Percentiles rank a stretch among this genome's conserved stretches.
Conservation (phyloP, 2,797 vertebrate species). For the Eidolon dupreanum region DNA sequence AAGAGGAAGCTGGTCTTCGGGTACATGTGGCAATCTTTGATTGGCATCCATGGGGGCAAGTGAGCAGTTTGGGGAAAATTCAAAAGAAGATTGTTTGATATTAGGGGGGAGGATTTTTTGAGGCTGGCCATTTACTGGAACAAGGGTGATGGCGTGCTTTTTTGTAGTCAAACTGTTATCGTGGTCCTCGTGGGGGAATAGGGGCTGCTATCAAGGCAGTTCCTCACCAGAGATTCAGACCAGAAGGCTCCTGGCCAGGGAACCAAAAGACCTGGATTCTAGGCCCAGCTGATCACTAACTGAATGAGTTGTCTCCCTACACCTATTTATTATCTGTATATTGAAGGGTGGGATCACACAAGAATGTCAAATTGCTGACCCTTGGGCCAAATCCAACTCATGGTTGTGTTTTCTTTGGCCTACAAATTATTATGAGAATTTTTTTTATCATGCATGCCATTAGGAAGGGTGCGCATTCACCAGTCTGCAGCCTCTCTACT, state of each 20-base stretch:
- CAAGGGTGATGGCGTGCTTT: not conserved
- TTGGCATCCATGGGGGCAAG: not conserved
- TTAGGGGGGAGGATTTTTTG: not conserved
- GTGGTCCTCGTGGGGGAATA: not conserved
- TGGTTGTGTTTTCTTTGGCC: conserved; percentile 44
- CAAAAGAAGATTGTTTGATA: not conserved
- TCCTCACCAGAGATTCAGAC: not conserved
- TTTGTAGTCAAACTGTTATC: not conserved
- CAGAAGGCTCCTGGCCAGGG: not conserved
- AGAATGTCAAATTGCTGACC: conserved; percentile 16
- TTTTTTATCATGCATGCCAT: not conserved
- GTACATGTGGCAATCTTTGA: not conserved
- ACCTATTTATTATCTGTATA: not conserved
- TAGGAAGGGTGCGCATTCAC: not conserved
- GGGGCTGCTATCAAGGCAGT: not conserved
- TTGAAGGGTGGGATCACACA: not conserved
- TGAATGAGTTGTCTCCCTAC: not conserved
- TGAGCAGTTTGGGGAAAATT: not conserved
- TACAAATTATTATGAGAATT: not conserved
- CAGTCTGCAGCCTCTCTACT: not conserved
- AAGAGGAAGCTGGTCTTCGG: not conserved
- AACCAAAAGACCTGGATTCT: not conserved
- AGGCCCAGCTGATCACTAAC: not conserved
- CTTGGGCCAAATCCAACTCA: conserved; percentile 22
- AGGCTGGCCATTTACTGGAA: not conserved